Conservation (phyloP, 2,113 vertebrate species). For the Blennius ocellaris region DNA sequence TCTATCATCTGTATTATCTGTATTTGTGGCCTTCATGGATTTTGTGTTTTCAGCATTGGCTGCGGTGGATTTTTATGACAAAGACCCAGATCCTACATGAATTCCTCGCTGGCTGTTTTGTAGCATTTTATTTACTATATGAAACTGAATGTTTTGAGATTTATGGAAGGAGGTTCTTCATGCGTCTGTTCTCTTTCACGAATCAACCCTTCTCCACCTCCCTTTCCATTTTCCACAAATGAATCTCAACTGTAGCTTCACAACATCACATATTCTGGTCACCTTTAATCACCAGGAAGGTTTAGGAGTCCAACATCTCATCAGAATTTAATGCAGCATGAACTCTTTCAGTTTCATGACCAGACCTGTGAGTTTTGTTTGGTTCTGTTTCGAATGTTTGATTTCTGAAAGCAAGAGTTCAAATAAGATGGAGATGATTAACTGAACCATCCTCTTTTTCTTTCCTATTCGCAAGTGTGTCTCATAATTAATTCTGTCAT, state of each 20-base stretch:
- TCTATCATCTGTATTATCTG: no score
- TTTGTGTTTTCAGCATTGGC: no score
- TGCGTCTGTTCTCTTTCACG: constrained; percentile 41
- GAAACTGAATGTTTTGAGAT: not conserved
- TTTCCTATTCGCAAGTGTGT: constrained; percentile 7
- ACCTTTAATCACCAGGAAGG: constrained; percentile 23
- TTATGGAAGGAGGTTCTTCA: not conserved
- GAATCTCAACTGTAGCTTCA: constrained; percentile 42
- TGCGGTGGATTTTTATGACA: no score
- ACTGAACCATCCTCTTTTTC: constrained; percentile 3
- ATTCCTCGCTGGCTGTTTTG: no score
- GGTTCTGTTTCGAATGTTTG: constrained; percentile 28
- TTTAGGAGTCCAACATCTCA: not conserved
- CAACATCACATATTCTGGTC: constrained; percentile 2
- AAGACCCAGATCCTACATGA: no score
- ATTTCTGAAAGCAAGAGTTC: constrained; percentile 23
- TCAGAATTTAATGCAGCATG: constrained; percentile 30
- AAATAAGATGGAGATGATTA: constrained; percentile 46
- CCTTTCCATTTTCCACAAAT: constrained; percentile 20
- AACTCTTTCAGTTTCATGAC: constrained; percentile 10
- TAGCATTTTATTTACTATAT: no score
- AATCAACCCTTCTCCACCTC: constrained; percentile 50
- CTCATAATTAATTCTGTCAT: constrained; percentile 74
- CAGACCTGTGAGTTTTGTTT: constrained; percentile 20
- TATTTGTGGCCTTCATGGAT: no score